phyloP scores from a whole-genome alignment of 2,113 vertebrate species.

The Sander vitreus region DNA sequence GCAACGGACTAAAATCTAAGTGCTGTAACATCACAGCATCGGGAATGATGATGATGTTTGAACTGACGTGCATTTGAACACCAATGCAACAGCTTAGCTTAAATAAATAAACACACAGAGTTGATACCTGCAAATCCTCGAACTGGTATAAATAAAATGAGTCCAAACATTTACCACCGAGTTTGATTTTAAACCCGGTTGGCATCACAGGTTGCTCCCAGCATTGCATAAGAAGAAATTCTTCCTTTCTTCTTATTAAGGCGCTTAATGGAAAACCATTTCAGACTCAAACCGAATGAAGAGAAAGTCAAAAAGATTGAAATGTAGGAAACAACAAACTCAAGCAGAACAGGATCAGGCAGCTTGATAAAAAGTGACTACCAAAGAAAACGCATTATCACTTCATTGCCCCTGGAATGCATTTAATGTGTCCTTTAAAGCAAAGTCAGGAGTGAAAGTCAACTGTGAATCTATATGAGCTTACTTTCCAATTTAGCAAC shows the following conservation, averaged over 20 bases:
- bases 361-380: too few species aligned
- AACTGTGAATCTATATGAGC: conserved; percentile 45
- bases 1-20: too few species aligned
- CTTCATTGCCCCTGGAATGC: conserved; percentile 2
- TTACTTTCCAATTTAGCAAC: conserved; percentile 43
- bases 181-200: background rate
- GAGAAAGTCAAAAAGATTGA: background rate
- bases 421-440: conserved; percentile 45
- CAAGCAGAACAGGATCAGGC: background rate
- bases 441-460: conserved; percentile 27
- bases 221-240: background rate
- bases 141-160: background rate
- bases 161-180: background rate
- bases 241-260: too few species aligned
- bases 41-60: background rate
- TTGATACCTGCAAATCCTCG: too few species aligned
- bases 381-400: background rate
- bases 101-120: too few species aligned
- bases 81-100: too few species aligned
- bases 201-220: background rate
- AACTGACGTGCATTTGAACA: background rate
- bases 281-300: background rate
- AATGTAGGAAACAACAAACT: background rate
- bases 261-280: background rate
- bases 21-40: too few species aligned